Evolutionary conservation across 2,797 vertebrate species (phyloP), one percentile per base, ranked within the genome.

Genomic region (Sebastolobus alascanus): DNA sequence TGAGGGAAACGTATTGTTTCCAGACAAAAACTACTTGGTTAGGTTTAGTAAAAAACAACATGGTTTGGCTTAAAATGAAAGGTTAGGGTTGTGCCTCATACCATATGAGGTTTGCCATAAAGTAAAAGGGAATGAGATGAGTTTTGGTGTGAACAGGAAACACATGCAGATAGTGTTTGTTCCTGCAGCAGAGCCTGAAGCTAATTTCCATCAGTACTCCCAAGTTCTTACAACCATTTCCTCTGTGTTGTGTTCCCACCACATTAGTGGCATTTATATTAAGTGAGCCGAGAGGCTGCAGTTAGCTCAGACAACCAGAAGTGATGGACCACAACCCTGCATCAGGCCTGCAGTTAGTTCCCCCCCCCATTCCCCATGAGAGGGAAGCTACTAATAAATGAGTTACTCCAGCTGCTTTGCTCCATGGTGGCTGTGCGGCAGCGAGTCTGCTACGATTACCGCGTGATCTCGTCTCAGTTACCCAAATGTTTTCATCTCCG

Each of bases 231-330:
- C 13, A 79, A 33, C 31, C 43, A 0, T 61, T 72, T 68, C 82
- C 75, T 76, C 68, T 46, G 77, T 59, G 72, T 12, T 31, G 65
- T 69, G 40, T 73, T 84, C 25, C 77, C 74, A 58, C 77, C 77
- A 74, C 68, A 73, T 80, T 68, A 73, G 55, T 59, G 46, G 59
- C 82, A 73, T 82, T 84, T 82, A 80, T 72, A 73, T 73, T 71
- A 79, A 83, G 76, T 38, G 84, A 78, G 79, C 77, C 73, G 70
- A 74, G 75, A 89, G 71, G 68, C 82, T 73, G 70, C 79, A 71
- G 71, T 86, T 64, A 71, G 61, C 52, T 73, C 69, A 79, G 80
- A 79, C 46, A 72, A 73, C 55, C 77, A 83, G 78, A 82, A 81
- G 82, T 63, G 75, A 87, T 85, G 68, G 74, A 73, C 65, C 77